Conservation (phyloP, 2,113 vertebrate genomes). For the Collichthys lucidus region DNA sequence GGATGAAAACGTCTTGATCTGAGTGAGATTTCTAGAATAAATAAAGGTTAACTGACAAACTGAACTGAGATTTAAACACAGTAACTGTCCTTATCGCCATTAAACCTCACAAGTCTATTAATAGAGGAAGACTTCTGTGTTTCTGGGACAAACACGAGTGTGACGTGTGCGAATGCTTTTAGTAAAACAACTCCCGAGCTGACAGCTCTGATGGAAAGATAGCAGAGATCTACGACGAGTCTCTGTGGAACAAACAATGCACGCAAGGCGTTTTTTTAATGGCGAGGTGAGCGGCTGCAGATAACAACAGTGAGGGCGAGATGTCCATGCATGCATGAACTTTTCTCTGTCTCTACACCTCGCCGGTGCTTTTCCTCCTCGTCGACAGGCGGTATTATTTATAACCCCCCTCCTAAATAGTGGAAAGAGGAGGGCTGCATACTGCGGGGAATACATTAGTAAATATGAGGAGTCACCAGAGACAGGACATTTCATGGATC, state of each 20-base stretch:
- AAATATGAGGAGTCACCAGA: constrained; percentile 95
- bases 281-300: constrained; percentile 90
- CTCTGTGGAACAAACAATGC: constrained; percentile 88
- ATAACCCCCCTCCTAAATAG: constrained; percentile 93
- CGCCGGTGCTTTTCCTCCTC: constrained; percentile 88
- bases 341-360: constrained; percentile 90
- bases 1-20: no score
- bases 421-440: constrained; percentile 88
- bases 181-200: constrained; percentile 24
- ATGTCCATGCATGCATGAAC: constrained; percentile 89
- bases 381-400: constrained; percentile 95
- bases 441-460: constrained; percentile 94
- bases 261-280: constrained; percentile 88
- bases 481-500: constrained; percentile 97
- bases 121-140: background rate
- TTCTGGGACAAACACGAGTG: constrained; percentile 3
- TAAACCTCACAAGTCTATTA: background rate
- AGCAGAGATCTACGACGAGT: constrained; percentile 58
- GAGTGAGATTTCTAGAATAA: no score
- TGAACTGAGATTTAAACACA: no score
- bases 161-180: constrained; percentile 54
- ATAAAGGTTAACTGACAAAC: no score
- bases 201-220: constrained; percentile 48
- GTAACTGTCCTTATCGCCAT: no score
- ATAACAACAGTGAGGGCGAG: constrained; percentile 86